Conservation (phyloP, 2,888 invertebrate genomes). For the Acleris laterana region DNA sequence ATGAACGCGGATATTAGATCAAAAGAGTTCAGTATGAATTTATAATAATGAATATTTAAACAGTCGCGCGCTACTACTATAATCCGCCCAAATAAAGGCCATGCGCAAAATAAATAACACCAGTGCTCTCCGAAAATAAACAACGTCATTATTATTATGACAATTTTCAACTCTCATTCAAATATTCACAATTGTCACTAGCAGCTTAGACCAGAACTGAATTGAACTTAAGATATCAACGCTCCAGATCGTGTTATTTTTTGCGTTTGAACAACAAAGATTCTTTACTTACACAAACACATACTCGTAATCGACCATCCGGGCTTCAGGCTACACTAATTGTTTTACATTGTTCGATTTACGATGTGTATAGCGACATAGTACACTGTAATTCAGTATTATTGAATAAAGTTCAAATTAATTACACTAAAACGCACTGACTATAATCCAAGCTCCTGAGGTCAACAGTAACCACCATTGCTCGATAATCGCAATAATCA, state of each 20-base stretch:
- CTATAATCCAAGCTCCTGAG: conserved; percentile 47
- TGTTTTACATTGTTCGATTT: conserved; percentile 37
- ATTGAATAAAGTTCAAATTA: conserved; percentile 37
- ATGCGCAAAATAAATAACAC: conserved; percentile 44
- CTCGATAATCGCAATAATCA: conserved; percentile 51
- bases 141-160: conserved; percentile 52
- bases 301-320: conserved; percentile 56
- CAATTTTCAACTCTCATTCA: conserved; percentile 25
- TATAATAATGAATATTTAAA: conserved; percentile 26
- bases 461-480: conserved; percentile 75
- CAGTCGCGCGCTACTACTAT: conserved; percentile 32
- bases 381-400: conserved; percentile 42
- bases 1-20: background rate
- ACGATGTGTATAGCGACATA: conserved; percentile 41
- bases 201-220: conserved; percentile 15
- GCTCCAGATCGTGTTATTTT: conserved; percentile 58
- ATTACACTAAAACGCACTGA: conserved; percentile 48
- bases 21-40: background rate
- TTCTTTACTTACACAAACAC: conserved; percentile 69
- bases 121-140: conserved; percentile 55
- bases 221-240: conserved; percentile 35
- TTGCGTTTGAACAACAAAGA: conserved; percentile 77
- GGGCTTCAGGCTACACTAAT: conserved; percentile 47
- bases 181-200: conserved; percentile 37
- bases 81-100: conserved; percentile 35